phyloP scores from a whole-genome alignment of 1,140 invertebrate species.

The Agraylea sexmaculata region DNA sequence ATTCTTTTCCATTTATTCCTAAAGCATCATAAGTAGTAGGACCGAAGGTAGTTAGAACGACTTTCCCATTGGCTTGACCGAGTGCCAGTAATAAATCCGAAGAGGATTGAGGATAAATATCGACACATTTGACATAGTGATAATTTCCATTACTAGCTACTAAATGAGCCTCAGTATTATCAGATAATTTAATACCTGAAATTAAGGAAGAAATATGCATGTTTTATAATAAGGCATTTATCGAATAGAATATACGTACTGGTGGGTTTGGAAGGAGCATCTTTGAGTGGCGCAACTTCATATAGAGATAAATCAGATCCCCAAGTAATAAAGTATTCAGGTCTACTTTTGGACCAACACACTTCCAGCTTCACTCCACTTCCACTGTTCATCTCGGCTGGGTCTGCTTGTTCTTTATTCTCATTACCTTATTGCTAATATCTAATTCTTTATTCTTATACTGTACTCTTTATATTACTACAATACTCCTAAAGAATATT shows the following conservation, averaged over 20 bases:
- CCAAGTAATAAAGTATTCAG: constrained; percentile 76
- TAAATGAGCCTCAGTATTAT: constrained; percentile 51
- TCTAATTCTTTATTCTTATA: no score
- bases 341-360: constrained; percentile 65
- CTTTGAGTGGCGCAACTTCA: constrained; percentile 52
- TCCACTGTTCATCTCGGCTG: constrained; percentile 7
- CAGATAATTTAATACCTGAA: constrained; percentile 54
- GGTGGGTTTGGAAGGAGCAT: constrained; percentile 41
- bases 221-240: constrained; percentile 8
- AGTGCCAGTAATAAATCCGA: constrained; percentile 70
- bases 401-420: no score
- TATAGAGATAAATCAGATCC: constrained; percentile 75
- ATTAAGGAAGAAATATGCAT: constrained; percentile 23
- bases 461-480: no score
- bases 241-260: constrained; percentile 36
- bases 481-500: no score
- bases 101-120: constrained; percentile 60
- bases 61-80: constrained; percentile 76
- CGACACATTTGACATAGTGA: constrained; percentile 63
- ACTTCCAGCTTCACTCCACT: constrained; percentile 45
- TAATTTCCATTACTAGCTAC: constrained; percentile 53
- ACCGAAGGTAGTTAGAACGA: constrained; percentile 67
- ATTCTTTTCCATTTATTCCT: constrained; percentile 60
- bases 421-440: no score
- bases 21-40: constrained; percentile 53